These are phyloP conservation scores for Mirounga angustirostris DNA, from an alignment of 2,113 vertebrate genomes.

Conservation along the genomic window DNA sequence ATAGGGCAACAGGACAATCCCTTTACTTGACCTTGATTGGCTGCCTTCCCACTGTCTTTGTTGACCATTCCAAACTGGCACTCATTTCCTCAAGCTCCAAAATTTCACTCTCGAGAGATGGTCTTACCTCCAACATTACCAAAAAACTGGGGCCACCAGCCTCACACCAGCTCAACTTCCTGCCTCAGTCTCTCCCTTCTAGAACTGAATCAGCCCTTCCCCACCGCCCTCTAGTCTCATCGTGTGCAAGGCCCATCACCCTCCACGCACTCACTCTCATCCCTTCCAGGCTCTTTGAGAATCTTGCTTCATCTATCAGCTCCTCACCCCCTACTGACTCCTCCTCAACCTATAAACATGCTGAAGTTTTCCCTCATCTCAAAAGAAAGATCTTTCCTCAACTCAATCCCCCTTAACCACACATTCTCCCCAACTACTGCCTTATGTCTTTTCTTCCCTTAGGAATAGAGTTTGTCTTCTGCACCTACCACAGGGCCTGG, in stretches of 20 bases:
- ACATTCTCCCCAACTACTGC: neutral
- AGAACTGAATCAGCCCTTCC: neutral
- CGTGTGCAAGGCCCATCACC: neutral
- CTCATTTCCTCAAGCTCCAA: neutral
- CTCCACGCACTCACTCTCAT: neutral
- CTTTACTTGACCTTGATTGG: neutral
- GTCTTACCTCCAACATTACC: neutral
- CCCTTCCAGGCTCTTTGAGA: neutral
- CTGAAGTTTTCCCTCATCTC: neutral
- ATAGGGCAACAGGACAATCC: neutral
- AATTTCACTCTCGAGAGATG: neutral
- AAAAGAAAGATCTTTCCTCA: neutral
- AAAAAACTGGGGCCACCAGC: neutral
- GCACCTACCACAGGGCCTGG: neutral
- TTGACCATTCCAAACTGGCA: neutral
- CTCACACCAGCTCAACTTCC: neutral
- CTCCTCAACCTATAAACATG: neutral
- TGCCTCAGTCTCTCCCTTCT: neutral
- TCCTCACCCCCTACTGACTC: neutral
- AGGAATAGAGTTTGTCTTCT: neutral
- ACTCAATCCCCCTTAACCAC: neutral
- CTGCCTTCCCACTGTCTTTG: neutral
- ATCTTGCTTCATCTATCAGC: neutral
- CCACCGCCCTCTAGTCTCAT: neutral
- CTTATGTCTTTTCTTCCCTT: neutral